Conservation (phyloP, 1,140 invertebrate genomes). For the Bombus haemorrhoidalis region DNA sequence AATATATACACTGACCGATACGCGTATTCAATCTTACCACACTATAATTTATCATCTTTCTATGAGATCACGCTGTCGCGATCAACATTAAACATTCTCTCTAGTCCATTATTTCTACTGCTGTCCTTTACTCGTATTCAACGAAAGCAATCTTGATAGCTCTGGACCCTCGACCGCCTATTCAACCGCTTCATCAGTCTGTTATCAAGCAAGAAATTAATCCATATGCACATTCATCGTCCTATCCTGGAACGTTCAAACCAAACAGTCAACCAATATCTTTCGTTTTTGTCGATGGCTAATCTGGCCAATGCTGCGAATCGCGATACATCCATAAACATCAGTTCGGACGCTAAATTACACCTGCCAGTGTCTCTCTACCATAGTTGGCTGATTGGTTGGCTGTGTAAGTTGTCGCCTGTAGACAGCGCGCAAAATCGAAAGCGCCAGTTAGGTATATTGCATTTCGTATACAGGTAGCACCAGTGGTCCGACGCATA, state of each 20-base stretch:
- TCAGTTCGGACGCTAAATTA: not conserved
- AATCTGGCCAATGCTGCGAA: not conserved
- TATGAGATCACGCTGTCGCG: too few relatives aligned
- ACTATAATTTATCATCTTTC: not conserved
- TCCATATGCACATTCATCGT: not conserved
- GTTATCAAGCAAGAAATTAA: conserved; percentile 38
- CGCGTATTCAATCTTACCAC: not conserved
- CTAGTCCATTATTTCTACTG: not conserved
- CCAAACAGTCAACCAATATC: not conserved
- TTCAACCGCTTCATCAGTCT: conserved; percentile 13
- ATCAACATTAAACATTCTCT: not conserved
- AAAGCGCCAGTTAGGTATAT: conserved; percentile 39
- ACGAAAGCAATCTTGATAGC: conserved; percentile 11
- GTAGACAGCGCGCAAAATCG: conserved; percentile 30
- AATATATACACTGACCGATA: not conserved
- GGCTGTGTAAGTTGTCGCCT: not conserved
- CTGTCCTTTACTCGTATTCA: not conserved
- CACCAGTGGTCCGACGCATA: not conserved
- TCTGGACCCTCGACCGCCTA: not conserved
- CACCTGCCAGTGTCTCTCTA: not conserved
- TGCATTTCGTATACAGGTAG: conserved; percentile 30
- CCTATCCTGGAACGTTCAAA: not conserved
- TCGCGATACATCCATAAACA: not conserved
- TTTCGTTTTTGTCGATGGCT: not conserved
- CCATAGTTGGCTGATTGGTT: conserved; percentile 28